These are phyloP conservation scores for Alauda arvensis DNA, from an alignment of 2,797 vertebrate genomes.

Conservation along the genomic window DNA sequence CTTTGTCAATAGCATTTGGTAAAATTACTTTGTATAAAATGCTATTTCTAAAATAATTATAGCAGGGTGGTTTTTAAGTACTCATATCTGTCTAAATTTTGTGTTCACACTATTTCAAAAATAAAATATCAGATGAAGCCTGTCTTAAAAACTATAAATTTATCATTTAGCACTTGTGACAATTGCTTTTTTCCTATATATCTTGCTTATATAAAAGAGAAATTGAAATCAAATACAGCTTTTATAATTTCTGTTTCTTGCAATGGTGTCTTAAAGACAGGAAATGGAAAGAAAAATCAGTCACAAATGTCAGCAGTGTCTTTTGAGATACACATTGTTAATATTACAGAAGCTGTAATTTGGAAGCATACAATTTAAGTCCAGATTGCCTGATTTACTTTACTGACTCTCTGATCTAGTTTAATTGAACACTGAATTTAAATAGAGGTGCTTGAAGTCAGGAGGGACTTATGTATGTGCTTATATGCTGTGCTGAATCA, in stretches of 20 bases:
- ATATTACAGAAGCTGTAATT: background rate
- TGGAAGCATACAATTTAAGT: background rate
- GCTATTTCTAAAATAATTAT: slow-evolving; percentile 44
- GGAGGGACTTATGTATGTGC: background rate
- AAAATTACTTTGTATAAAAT: slow-evolving; percentile 3
- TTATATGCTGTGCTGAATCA: slow-evolving; percentile 22
- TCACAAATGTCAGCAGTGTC: background rate
- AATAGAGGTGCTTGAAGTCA: slow-evolving; percentile 10
- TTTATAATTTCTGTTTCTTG: background rate
- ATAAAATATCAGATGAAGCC: background rate
- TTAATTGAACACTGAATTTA: background rate
- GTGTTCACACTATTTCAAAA: background rate
- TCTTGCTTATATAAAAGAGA: background rate
- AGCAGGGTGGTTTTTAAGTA: background rate
- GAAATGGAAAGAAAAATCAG: background rate
- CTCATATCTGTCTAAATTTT: background rate
- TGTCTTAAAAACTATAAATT: background rate
- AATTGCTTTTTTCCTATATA: background rate
- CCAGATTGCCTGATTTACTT: slow-evolving; percentile 23
- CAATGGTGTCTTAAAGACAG: background rate
- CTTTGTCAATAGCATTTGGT: background rate
- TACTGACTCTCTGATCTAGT: background rate
- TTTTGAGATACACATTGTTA: background rate
- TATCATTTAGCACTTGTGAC: background rate
- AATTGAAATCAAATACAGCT: background rate